Base-by-base conservation (phyloP, 2,888 invertebrate species). In the Hanleya hanleyi region DNA sequence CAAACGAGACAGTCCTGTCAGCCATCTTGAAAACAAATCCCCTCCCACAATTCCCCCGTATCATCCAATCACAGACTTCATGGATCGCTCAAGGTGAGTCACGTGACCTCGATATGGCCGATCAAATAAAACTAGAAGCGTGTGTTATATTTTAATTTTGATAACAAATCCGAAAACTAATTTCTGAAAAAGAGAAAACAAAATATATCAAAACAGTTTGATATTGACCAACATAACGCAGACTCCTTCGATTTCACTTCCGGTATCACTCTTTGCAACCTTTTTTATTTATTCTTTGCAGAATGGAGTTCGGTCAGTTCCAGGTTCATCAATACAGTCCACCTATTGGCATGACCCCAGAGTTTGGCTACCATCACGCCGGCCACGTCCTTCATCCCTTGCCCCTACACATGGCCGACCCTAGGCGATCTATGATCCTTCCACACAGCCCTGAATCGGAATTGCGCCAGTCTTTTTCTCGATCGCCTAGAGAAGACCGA, bases 1-100 rank as follows among this genome's bases (percentile, higher is more conserved):
- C 77, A 82, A 83, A 67, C 70, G 82, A 37, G 84, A 85, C 33
- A 81, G 79, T 32, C 77, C 79, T 12, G 84, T 86, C 2, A 65
- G 70, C 18, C 57, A 22, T 15, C 18, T 57, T 1, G 57, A 57
- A 9, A 26, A 57, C 57, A 57, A 57, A 9, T 57, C 57, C 22
- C 51, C 49, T 12, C 68, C 68, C 12, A 7, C 33, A 7, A 73
- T 75, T 70, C 75, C 67, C 18, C 75, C 76, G 1, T 81, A 79
- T 22, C 76, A 79, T 38, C 81, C 78, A 1, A 69, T 78, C 1
- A 77, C 80, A 6, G 83, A 83, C 6, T 81, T 74, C 71, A 74
- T 85, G 18, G 84, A 83, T 35, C 76, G 81, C 57, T 68, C 81
- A 22, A 79, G 81, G 84, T 82, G 78, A 38, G 22, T 35, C 26